A percentile compares a stretch with the other conserved stretches of the same genome.
Evolutionary conservation across 2,113 vertebrate genomes (phyloP).

Genomic region (Phylloscopus trochiloides): DNA sequence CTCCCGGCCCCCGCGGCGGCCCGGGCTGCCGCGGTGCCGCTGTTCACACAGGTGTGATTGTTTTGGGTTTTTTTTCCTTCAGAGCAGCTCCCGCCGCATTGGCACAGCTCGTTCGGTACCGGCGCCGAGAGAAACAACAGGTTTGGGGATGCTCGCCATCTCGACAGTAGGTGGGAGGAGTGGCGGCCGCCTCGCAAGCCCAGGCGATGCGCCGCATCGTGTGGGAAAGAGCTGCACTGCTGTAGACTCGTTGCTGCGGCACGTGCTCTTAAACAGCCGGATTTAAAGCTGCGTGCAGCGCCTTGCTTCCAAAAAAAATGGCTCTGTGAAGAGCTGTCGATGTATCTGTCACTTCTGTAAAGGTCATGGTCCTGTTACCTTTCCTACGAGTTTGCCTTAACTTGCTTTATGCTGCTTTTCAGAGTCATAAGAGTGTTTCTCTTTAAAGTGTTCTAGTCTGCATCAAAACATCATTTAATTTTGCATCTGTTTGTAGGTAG

Average conservation of each 20-base stretch:
- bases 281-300: background rate
- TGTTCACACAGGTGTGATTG: background rate
- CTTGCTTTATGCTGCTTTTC: background rate
- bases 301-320: background rate
- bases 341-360: background rate
- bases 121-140: background rate
- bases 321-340: background rate
- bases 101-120: background rate
- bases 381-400: fast-evolving
- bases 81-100: background rate
- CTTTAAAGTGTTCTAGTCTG: background rate
- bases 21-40: background rate
- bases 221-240: background rate
- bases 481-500: background rate
- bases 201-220: background rate
- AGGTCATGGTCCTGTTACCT: background rate
- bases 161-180: background rate
- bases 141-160: background rate
- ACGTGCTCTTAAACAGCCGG: background rate
- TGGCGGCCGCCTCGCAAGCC: background rate
- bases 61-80: background rate
- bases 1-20: background rate
- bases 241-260: background rate
- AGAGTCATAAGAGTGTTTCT: background rate
- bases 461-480: background rate